Evolutionary conservation across 2,888 invertebrate species (phyloP).

Genomic region (Lepidocyrtoides sp.): DNA sequence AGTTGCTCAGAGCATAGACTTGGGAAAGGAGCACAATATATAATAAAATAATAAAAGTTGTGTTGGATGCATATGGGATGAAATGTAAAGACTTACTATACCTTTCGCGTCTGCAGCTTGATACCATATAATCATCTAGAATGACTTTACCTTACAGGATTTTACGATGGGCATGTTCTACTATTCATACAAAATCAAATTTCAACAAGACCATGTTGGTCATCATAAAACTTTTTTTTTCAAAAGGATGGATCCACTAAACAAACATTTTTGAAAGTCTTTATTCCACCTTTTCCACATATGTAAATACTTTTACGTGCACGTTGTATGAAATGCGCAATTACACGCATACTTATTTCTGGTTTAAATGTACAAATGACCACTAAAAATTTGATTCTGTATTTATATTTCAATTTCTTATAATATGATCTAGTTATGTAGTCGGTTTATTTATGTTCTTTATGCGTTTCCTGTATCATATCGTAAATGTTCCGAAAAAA

Average conservation of each 20-base stretch:
- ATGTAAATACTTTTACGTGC: too few species aligned
- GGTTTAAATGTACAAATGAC: too few species aligned
- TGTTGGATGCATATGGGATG: background rate
- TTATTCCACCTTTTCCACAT: too few species aligned
- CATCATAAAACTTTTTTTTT: background rate
- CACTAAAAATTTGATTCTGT: background rate
- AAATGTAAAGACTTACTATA: background rate
- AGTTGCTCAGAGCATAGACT: constrained; percentile 35
- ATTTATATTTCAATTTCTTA: background rate
- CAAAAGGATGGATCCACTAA: background rate
- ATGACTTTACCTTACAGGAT: constrained; percentile 23
- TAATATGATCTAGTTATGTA: too few species aligned
- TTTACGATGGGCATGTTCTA: background rate
- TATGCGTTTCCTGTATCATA: background rate
- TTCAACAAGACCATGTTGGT: background rate
- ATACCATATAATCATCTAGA: background rate
- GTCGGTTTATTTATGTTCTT: background rate
- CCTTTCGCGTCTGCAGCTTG: background rate
- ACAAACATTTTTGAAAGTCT: background rate
- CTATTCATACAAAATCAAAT: background rate
- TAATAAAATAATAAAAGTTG: constrained; percentile 1
- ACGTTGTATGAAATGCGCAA: too few species aligned
- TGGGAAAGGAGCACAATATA: constrained; percentile 27
- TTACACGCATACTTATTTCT: too few species aligned
- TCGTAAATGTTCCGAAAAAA: background rate